phyloP scores from a whole-genome alignment of 2,113 vertebrate genomes.

The Hydrolagus affinis region DNA sequence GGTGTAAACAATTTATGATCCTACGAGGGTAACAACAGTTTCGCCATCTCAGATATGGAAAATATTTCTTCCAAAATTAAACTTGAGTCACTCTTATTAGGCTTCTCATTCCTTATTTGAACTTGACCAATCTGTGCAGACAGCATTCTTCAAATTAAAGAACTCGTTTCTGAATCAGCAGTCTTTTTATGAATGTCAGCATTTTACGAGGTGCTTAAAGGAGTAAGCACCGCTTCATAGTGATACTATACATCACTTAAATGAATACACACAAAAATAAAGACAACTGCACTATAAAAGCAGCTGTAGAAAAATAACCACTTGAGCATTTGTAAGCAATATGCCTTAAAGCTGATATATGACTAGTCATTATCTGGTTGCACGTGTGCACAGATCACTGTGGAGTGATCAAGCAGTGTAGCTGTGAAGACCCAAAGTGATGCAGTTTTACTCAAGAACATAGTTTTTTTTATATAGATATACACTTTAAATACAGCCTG shows the following conservation, averaged over 20 bases:
- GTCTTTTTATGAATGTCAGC: not conserved
- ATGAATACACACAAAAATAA: not conserved
- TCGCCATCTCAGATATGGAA: too few relatives aligned
- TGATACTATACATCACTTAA: not conserved
- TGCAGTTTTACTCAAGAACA: not conserved
- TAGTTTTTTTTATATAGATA: not conserved
- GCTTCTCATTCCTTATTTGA: too few relatives aligned
- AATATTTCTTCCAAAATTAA: too few relatives aligned
- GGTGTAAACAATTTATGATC: too few relatives aligned
- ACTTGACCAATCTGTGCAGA: too few relatives aligned
- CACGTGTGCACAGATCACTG: not conserved
- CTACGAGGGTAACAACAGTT: too few relatives aligned
- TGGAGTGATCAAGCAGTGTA: not conserved
- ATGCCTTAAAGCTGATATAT: not conserved
- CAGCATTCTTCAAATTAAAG: not conserved
- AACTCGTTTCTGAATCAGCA: not conserved
- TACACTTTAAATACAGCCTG: not conserved
- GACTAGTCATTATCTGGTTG: conserved; percentile 17
- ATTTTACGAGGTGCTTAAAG: not conserved
- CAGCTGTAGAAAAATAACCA: not conserved
- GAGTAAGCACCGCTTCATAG: not conserved
- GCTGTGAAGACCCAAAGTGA: not conserved
- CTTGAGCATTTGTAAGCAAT: not conserved
- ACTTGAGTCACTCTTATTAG: too few relatives aligned
- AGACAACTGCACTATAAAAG: not conserved